Evolutionary conservation across 2,113 vertebrate species (phyloP), one percentile per base, ranked within the genome.

Genomic region (Mola mola): DNA sequence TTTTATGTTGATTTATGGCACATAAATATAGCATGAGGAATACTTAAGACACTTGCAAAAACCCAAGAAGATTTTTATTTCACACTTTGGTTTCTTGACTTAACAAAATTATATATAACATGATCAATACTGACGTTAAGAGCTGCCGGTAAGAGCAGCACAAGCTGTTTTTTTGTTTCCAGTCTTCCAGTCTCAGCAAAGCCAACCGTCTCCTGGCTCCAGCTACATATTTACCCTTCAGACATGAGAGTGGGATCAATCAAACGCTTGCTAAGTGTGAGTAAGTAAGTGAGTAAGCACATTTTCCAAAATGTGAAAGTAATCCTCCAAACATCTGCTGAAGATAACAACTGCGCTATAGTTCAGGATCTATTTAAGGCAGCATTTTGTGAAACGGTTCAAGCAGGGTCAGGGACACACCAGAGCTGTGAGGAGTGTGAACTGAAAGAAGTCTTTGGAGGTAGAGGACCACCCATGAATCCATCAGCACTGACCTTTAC

Each of bases 391-490:
- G 11, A 34, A 34, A 34, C 5, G 33, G n/a, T n/a, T n/a, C n/a
- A n/a, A 34, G 33, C 33, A 13, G 33, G n/a, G n/a, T n/a, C n/a
- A 34, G 1, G 31, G 4, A 3, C 9, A 33, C 11, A 13, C 33
- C 13, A 34, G 13, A 8, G 31, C 13, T 11, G 33, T 4, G 8
- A 41, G 17, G 36, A 38, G 16, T 38, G 2, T 31, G 51, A 5
- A 53, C 34, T 44, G 6, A 70, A 75, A 36, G 4, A 4, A 24
- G 28, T 53, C 21, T 33, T 3, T 19, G 2, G 15, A 5, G 7
- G 15, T 20, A 11, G 17, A 62, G 28, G 83, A 85, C 83, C 87
- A 89, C 83, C 85, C 75, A 51, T 26, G 64, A 41, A 46, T 62
- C 60, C 57, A 77, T 52, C 28, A 66, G 16, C 16, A 3, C 20